These are phyloP conservation scores for Gymnorhina tibicen DNA, from an alignment of 2,113 vertebrate species.

Conservation along the genomic window DNA sequence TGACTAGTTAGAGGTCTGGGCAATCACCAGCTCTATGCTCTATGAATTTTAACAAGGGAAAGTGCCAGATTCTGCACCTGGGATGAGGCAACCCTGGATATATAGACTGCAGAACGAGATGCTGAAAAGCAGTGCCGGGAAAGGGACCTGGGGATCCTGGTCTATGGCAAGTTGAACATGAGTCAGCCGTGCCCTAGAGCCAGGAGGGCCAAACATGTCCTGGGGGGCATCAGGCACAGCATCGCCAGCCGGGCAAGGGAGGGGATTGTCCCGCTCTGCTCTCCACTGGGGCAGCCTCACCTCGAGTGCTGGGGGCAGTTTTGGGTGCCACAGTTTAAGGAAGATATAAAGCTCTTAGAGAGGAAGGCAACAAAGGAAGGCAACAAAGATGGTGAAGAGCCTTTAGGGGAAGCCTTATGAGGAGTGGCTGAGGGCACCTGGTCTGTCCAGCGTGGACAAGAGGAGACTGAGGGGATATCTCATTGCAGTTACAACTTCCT, in stretches of 20 bases:
- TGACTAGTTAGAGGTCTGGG: background rate
- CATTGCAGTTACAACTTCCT: background rate
- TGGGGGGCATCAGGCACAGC: background rate
- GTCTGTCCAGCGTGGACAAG: background rate
- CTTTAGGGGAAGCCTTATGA: rapidly evolving
- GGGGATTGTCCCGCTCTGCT: background rate
- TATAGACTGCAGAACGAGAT: background rate
- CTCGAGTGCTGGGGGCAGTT: rapidly evolving
- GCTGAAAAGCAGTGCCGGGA: background rate
- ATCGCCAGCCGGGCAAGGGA: background rate
- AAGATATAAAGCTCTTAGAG: background rate
- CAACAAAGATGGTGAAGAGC: background rate
- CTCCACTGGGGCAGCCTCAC: rapidly evolving
- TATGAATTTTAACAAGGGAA: background rate
- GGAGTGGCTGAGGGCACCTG: background rate
- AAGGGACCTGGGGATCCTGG: background rate
- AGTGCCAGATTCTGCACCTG: background rate
- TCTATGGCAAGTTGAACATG: rapidly evolving
- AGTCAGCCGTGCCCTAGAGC: background rate
- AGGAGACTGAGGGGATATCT: background rate
- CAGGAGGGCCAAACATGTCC: background rate
- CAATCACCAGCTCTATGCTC: background rate
- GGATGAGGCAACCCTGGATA: background rate
- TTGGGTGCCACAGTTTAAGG: background rate
- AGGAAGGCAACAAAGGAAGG: background rate